A percentile compares a stretch with the other conserved stretches of the same genome.
phyloP scores from a whole-genome alignment of 2,888 invertebrate species.

The Anticlea derivata region DNA sequence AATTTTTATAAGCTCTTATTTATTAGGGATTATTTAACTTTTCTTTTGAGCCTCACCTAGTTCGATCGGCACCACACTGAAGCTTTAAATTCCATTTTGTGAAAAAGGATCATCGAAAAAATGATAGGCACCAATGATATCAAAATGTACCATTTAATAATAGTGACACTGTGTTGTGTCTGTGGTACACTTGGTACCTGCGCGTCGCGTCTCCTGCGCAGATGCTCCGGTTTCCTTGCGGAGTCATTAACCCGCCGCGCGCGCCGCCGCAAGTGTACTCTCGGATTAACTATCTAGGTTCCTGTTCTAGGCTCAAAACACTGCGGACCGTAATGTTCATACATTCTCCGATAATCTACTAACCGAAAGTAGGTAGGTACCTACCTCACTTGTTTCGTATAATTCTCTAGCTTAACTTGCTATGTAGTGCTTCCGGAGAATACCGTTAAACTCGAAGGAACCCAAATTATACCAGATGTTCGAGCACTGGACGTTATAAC shows the following conservation, averaged over 20 bases:
- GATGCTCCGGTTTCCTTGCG: slow-evolving; percentile 4
- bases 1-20: too few relatives aligned
- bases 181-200: not conserved
- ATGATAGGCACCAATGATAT: too few relatives aligned
- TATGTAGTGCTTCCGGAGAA: too few relatives aligned
- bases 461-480: not conserved
- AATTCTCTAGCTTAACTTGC: too few relatives aligned
- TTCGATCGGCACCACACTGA: too few relatives aligned
- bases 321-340: not conserved
- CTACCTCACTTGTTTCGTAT: too few relatives aligned
- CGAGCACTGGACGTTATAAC: not conserved
- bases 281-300: slow-evolving; percentile 12
- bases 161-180: not conserved
- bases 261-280: slow-evolving; percentile 4
- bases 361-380: too few relatives aligned
- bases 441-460: not conserved
- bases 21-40: too few relatives aligned
- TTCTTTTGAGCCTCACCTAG: too few relatives aligned
- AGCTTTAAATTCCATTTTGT: too few relatives aligned
- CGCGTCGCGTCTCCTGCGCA: slow-evolving; percentile 7
- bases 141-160: too few relatives aligned
- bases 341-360: not conserved
- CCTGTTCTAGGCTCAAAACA: not conserved
- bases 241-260: slow-evolving; percentile 12
- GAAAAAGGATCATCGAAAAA: too few relatives aligned